These are phyloP conservation scores for Odontamblyopus lacepedii DNA, from an alignment of 2,797 vertebrate genomes.

Conservation along the genomic window DNA sequence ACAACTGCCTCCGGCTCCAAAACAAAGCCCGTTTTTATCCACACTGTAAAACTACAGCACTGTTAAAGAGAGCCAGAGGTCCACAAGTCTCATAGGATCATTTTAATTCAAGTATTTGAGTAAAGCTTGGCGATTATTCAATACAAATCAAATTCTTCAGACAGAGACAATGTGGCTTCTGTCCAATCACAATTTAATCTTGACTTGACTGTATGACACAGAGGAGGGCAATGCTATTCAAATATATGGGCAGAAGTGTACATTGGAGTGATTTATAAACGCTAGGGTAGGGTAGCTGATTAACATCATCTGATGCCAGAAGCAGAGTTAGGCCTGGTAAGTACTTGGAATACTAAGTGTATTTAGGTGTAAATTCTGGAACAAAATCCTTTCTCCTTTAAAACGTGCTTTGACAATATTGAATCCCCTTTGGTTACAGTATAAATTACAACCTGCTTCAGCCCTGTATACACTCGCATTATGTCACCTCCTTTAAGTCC, in stretches of 20 bases:
- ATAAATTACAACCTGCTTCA: neutral
- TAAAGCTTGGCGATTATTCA: slow-evolving; percentile 10
- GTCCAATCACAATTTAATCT: neutral
- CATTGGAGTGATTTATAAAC: neutral
- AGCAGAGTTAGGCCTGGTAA: no score
- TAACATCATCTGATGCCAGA: no score
- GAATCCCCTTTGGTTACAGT: neutral
- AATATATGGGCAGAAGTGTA: neutral
- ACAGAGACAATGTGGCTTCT: slow-evolving; percentile 2
- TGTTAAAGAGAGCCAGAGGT: slow-evolving; percentile 28
- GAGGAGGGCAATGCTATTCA: neutral
- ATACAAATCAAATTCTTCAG: slow-evolving; percentile 6
- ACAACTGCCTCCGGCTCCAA: slow-evolving; percentile 31
- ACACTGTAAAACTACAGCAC: slow-evolving; percentile 34
- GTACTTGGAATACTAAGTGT: neutral
- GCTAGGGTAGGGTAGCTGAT: neutral
- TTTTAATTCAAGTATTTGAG: slow-evolving; percentile 11
- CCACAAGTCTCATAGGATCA: slow-evolving; percentile 12
- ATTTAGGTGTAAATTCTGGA: neutral
- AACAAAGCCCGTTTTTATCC: slow-evolving; percentile 54
- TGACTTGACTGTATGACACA: neutral
- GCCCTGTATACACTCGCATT: neutral
- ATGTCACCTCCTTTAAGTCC: slow-evolving; percentile 1
- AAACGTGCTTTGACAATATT: neutral
- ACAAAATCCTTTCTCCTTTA: neutral